Evolutionary conservation across 2,113 vertebrate genomes (phyloP), one percentile per base, ranked within the genome.

Genomic region (Chamaetylas fuelleborni): DNA sequence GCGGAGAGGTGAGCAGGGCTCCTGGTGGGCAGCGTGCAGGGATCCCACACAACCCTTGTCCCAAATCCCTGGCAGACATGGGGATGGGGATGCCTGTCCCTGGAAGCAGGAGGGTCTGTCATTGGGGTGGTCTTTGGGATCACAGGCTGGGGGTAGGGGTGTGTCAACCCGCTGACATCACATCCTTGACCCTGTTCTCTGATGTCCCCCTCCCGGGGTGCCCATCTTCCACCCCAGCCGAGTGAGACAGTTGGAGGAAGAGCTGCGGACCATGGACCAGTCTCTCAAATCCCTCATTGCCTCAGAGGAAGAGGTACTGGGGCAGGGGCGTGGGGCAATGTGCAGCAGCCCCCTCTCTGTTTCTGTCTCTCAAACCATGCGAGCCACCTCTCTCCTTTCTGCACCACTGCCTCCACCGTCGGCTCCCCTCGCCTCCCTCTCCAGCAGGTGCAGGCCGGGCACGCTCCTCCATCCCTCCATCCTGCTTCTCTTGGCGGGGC

Each of bases 251-350:
- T 97, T 99, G 97, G 99, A 99, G 97, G 98, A 99, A 96, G 99
- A 99, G 95, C 98, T 99, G 92, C 98, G 98, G 97, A 98, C 99
- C 95, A 99, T 99, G 99, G 99, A 99, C 97, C 99, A 99, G 98
- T 98, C 98, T 97, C 96, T 99, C 98, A 99, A 99, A 98, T 99
- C 99, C 96, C 98, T 99, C 98, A 98, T 99, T 98, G 99, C 98
- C 97, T 98, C 98, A 96, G 99, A 99, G 97, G 99, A 99, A 98
- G 98, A 99, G 99, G 99, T 99, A 99, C 98, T 98, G 93, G 82
- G 96, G 64, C 90, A 97, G 95, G 95, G 86, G 62, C 1, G 1
- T 0, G 6, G 86, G 86, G 51, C 42, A 0, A 81, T 40, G 13
- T 34, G 42, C 83, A 94, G 90, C 94, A 79, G 51, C 65, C 79